Evolutionary conservation across 1,140 invertebrate genomes (phyloP).

Genomic region (Meloidogyne hapla): DNA sequence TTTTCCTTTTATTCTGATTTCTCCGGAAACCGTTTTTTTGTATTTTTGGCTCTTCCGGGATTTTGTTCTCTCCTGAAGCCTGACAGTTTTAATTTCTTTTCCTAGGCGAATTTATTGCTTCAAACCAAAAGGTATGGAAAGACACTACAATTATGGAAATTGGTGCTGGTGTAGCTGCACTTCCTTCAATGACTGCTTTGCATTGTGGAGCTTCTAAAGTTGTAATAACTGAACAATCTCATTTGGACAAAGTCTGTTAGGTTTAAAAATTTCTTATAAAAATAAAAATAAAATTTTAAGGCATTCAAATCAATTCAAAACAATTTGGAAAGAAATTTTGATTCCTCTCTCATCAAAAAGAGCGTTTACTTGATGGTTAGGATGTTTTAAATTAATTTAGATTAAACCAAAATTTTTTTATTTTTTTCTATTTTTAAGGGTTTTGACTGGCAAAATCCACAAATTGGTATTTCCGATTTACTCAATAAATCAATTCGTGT

Average conservation of each 20-base stretch:
- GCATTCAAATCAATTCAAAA: slow-evolving; percentile 20
- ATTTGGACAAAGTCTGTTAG: slow-evolving; percentile 10
- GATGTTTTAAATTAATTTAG: too few species aligned
- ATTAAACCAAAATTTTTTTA: too few species aligned
- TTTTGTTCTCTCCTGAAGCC: not conserved
- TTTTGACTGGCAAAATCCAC: slow-evolving; percentile 33
- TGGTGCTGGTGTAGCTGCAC: slow-evolving; percentile 27
- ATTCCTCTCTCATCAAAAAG: not conserved
- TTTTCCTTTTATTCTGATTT: slow-evolving; percentile 12
- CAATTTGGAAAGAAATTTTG: slow-evolving; percentile 29
- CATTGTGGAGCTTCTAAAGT: slow-evolving; percentile 28
- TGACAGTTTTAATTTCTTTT: not conserved
- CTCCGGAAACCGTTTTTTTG: slow-evolving; percentile 1
- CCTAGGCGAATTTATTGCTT: slow-evolving; percentile 36
- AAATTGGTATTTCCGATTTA: slow-evolving; percentile 28
- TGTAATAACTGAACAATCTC: slow-evolving; percentile 26
- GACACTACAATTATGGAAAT: slow-evolving; percentile 27
- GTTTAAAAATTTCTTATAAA: not conserved
- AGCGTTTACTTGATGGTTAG: slow-evolving; percentile 15
- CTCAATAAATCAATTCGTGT: slow-evolving; percentile 19
- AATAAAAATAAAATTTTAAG: not conserved
- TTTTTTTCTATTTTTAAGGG: slow-evolving; percentile 20
- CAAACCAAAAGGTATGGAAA: slow-evolving; percentile 27
- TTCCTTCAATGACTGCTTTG: slow-evolving; percentile 36
- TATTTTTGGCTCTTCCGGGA: not conserved